A percentile compares a stretch with the other conserved stretches of the same genome.
Conservation (phyloP, 2,113 vertebrate species). For the Marcusenius ussheri region DNA sequence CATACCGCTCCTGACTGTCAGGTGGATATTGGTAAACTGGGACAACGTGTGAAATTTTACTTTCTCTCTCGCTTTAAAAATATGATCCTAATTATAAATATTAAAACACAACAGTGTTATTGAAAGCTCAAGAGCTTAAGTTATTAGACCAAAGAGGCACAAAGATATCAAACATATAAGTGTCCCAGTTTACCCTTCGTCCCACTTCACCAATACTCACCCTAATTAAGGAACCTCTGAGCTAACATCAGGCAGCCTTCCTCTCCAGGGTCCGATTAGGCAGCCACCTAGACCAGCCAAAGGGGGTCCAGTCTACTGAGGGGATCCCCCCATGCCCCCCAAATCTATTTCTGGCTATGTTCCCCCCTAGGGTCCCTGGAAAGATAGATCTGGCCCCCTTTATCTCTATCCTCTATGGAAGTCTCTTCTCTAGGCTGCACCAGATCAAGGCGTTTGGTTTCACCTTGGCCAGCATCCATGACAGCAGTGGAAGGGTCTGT, state of each 20-base stretch:
- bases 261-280: not conserved
- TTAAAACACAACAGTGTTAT: not conserved
- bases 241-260: not conserved
- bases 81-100: not conserved
- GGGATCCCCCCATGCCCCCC: no score
- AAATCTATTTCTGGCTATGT: not conserved
- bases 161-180: not conserved
- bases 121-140: not conserved
- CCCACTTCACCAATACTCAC: not conserved
- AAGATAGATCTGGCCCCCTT: not conserved
- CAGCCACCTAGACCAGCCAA: not conserved
- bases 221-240: not conserved
- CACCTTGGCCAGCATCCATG: not conserved
- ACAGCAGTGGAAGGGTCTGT: not conserved
- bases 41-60: not conserved
- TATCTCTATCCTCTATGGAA: not conserved
- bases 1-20: not conserved
- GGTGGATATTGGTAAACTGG: not conserved
- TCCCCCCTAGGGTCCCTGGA: not conserved
- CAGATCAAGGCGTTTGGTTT: not conserved
- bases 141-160: not conserved
- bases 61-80: not conserved
- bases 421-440: not conserved
- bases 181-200: not conserved
- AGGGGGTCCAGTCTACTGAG: not conserved